Evolutionary conservation across 2,888 invertebrate genomes (phyloP), one percentile per base, ranked within the genome.

Genomic region (Leistus spinibarbis): DNA sequence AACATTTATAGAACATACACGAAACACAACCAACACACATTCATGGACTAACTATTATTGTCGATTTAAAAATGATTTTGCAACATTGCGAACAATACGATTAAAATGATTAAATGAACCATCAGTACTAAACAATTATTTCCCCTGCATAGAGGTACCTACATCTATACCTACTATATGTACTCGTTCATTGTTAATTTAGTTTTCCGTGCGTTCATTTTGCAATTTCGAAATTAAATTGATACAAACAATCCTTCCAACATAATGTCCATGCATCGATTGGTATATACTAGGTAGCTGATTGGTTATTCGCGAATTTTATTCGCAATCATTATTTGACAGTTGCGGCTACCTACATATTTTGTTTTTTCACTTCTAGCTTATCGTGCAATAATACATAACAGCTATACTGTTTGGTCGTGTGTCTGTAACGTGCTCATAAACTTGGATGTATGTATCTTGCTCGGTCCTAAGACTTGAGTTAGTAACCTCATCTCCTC

Each of bases 21-120:
- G 13, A 1, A 5, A 40, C 40, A 40, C 40, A 40, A 5, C 40
- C 7, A 3, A 40, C 40, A 40, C 40, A 40, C 40, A 40, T 40
- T 40, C 40, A 40, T 40, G 13, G 27, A 10, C 0, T 10, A 13
- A 40, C 40, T 40, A 40, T 40, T 40, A 40, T 54, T 66, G 65
- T 72, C 57, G 72, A 72, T 72, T 72, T 72, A 72, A 72, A 72
- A 72, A 72, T 72, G 16, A 72, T 66, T 57, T 70, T 57, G 27
- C 60, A 17, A 60, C 60, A 40, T 24, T 72, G 57, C 64, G 65
- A 66, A 22, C 65, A 57, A 72, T 65, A 40, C 64, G 72, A 72
- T 72, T 72, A 72, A 57, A 72, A 65, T 72, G 72, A 72, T 72
- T 72, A 65, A 72, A 56, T 57, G 66, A 65, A 72, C 57, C 63